Evolutionary conservation across 2,113 vertebrate genomes (phyloP).

Genomic region (Caretta caretta): DNA sequence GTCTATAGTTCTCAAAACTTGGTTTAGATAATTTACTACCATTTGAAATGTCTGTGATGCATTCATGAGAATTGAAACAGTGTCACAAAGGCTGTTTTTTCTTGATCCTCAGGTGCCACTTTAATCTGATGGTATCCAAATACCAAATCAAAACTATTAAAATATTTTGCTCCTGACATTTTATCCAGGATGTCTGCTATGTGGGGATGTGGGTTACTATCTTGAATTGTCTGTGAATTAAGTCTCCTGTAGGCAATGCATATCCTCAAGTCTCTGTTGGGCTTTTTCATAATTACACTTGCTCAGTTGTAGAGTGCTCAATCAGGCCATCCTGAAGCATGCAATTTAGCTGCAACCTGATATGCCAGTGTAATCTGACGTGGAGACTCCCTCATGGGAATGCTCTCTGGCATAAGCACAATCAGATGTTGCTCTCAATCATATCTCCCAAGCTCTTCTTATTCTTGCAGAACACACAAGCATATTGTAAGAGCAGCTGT

Average conservation of each 20-base stretch:
- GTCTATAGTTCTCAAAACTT: conserved; percentile 44
- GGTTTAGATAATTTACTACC: conserved; percentile 15
- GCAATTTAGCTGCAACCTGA: not conserved
- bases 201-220: not conserved
- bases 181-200: not conserved
- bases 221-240: not conserved
- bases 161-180: not conserved
- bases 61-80: conserved; percentile 15
- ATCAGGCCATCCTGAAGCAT: not conserved
- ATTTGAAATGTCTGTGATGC: conserved; percentile 9
- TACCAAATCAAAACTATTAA: not conserved
- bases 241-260: not conserved
- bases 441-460: not conserved
- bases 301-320: not conserved
- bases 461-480: not conserved
- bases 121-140: not conserved
- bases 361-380: not conserved
- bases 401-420: not conserved
- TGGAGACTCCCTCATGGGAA: not conserved
- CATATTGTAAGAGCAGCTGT: not conserved
- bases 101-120: not conserved
- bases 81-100: not conserved
- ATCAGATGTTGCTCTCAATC: not conserved
- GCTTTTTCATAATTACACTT: not conserved
- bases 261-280: not conserved